A percentile compares a stretch with the other conserved stretches of the same genome.
Evolutionary conservation across 2,113 vertebrate species (phyloP).

Genomic region (Amphiprion percula): DNA sequence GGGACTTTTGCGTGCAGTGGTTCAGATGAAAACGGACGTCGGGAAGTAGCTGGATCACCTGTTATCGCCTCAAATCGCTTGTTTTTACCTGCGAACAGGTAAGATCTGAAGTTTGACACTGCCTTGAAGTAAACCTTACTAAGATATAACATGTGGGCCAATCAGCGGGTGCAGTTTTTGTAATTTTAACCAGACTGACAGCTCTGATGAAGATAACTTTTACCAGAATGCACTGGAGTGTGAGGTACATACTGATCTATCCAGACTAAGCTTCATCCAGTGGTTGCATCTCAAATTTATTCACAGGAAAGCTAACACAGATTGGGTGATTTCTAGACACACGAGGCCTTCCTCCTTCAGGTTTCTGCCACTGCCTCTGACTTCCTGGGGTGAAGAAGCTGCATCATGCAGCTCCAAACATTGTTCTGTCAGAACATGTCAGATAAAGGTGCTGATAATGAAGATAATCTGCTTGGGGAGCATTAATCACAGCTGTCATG

Average conservation of each 20-base stretch:
- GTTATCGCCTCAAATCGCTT: not conserved
- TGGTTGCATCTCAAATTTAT: no score
- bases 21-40: slow-evolving; percentile 43
- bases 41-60: slow-evolving; percentile 26
- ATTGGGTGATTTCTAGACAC: no score
- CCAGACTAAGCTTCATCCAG: no score
- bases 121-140: not conserved
- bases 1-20: not conserved
- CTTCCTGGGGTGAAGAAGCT: slow-evolving; percentile 49
- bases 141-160: not conserved
- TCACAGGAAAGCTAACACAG: no score
- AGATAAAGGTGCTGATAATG: not conserved
- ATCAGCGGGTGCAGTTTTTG: not conserved
- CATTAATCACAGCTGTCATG: not conserved
- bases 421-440: not conserved
- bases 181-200: no score
- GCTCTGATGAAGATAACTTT: no score
- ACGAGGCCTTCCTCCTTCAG: slow-evolving; percentile 23
- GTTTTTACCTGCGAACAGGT: slow-evolving; percentile 54
- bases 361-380: slow-evolving; percentile 54
- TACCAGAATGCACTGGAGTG: no score
- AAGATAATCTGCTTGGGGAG: not conserved
- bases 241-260: no score
- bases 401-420: slow-evolving; percentile 14
- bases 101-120: not conserved